phyloP scores from a whole-genome alignment of 2,888 invertebrate species.

The Copidosoma aretas region DNA sequence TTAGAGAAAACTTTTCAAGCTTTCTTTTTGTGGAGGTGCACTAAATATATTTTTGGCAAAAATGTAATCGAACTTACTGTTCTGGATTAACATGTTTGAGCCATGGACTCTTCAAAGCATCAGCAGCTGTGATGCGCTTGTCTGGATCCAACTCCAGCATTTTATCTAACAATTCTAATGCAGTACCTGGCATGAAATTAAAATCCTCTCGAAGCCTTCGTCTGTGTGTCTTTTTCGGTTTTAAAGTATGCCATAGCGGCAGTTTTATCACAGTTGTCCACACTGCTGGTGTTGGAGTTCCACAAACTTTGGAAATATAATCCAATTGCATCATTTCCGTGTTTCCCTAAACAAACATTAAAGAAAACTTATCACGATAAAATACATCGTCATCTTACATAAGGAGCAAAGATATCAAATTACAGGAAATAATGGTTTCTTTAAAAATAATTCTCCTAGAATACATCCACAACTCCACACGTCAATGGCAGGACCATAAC shows the following conservation, averaged over 20 bases:
- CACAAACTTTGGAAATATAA: constrained; percentile 91
- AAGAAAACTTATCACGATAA: constrained; percentile 4
- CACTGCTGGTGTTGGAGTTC: constrained; percentile 93
- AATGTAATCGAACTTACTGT: constrained; percentile 70
- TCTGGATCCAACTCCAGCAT: constrained; percentile 97
- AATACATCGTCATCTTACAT: neutral
- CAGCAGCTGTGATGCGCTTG: constrained; percentile 90
- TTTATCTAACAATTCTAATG: constrained; percentile 89
- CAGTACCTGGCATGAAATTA: constrained; percentile 85
- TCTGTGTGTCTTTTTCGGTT: constrained; percentile 88
- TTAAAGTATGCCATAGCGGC: constrained; percentile 89
- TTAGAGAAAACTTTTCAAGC: too few relatives aligned
- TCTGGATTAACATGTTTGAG: constrained; percentile 88
- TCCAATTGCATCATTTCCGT: constrained; percentile 93
- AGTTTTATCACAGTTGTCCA: constrained; percentile 96
- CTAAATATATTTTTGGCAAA: too few relatives aligned
- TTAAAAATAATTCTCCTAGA: constrained; percentile 94
- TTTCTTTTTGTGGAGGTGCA: too few relatives aligned
- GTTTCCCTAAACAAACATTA: constrained; percentile 72
- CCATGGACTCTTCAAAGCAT: constrained; percentile 92
- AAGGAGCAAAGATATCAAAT: constrained; percentile 36
- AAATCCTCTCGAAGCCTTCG: constrained; percentile 92
- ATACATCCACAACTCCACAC: constrained; percentile 99
- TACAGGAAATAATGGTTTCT: constrained; percentile 95
- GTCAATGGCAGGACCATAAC: constrained; percentile 96